A percentile compares a stretch with the other conserved stretches of the same genome.
Conservation (phyloP, 1,140 invertebrate genomes). For the Nasonia longicornis region DNA sequence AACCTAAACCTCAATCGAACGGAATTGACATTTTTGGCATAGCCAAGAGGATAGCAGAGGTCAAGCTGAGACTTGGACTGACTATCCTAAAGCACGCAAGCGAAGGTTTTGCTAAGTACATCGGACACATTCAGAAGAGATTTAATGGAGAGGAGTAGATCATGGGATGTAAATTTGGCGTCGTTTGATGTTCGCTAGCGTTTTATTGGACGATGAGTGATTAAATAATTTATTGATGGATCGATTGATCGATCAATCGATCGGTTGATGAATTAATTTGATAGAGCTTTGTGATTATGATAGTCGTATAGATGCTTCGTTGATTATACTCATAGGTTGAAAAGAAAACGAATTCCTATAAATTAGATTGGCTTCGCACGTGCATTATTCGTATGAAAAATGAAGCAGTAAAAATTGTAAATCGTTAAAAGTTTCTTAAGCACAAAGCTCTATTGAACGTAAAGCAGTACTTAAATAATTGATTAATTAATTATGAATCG, state of each 20-base stretch:
- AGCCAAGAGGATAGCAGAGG: conserved; percentile 67
- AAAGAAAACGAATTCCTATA: background rate
- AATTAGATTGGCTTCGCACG: background rate
- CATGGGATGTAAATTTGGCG: background rate
- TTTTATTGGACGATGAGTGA: background rate
- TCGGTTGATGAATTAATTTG: background rate
- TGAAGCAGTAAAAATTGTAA: background rate
- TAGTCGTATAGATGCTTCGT: background rate
- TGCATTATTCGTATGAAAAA: background rate
- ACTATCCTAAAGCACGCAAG: conserved; percentile 68
- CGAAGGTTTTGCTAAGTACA: conserved; percentile 68
- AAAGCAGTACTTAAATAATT: background rate
- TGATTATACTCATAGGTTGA: background rate
- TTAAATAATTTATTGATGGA: conserved; percentile 7
- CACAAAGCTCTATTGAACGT: background rate
- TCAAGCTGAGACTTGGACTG: conserved; percentile 69
- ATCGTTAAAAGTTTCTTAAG: background rate
- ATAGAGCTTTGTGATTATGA: conserved; percentile 20
- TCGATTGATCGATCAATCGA: conserved; percentile 7
- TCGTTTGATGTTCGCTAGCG: background rate
- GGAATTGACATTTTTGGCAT: conserved; percentile 65
- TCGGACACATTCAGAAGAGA: conserved; percentile 68
- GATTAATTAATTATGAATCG: conserved; percentile 8
- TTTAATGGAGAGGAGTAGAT: conserved; percentile 60
- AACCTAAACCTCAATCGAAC: conserved; percentile 49